phyloP scores from a whole-genome alignment of 2,888 invertebrate genomes.

The Erpobdella octoculata region DNA sequence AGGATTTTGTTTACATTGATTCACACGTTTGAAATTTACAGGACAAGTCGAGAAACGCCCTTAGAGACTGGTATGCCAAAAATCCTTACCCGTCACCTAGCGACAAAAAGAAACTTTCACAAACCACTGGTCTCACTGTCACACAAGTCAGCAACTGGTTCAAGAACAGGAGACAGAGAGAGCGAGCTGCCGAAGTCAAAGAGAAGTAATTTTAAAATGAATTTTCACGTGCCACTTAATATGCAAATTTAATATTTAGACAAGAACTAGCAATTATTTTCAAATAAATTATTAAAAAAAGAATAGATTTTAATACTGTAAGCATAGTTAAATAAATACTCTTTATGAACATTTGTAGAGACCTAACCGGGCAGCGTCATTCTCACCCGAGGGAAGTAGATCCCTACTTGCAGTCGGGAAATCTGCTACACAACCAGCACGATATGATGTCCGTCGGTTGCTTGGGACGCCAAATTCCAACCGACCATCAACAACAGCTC shows the following conservation, averaged over 20 bases:
- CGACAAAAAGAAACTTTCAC: conserved; percentile 81
- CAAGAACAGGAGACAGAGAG: conserved; percentile 77
- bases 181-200: conserved; percentile 84
- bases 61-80: conserved; percentile 75
- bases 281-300: no score
- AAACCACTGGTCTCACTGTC: conserved; percentile 80
- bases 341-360: no score
- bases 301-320: no score
- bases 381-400: background rate
- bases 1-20: no score
- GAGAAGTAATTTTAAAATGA: conserved; percentile 48
- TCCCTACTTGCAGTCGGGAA: background rate
- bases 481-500: background rate
- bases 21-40: conserved; percentile 52
- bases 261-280: background rate
- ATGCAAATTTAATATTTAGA: no score
- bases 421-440: background rate
- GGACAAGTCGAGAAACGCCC: conserved; percentile 63
- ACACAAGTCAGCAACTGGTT: conserved; percentile 91
- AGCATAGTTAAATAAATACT: no score
- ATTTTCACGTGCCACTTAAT: no score
- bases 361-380: no score
- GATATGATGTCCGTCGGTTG: background rate
- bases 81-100: conserved; percentile 93
- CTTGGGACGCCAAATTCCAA: no score